Conservation (phyloP, 2,888 invertebrate genomes). For the Euzophera pinguis region DNA sequence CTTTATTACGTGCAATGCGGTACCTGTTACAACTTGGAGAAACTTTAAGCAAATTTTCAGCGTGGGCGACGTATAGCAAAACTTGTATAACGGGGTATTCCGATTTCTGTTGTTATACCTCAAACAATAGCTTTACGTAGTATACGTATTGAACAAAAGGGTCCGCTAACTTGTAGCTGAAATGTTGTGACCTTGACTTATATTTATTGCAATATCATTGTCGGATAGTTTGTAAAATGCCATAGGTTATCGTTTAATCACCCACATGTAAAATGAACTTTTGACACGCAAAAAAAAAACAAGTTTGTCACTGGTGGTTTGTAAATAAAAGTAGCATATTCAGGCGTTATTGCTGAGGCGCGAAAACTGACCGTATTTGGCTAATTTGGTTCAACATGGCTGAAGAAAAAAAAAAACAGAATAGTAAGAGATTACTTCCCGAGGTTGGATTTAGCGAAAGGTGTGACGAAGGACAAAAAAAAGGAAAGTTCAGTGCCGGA, state of each 20-base stretch:
- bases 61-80: neutral
- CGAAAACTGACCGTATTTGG: too few relatives aligned
- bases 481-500: too few relatives aligned
- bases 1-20: neutral
- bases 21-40: neutral
- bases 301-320: too few relatives aligned
- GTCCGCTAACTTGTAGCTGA: neutral
- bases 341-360: too few relatives aligned
- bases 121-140: too few relatives aligned
- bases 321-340: too few relatives aligned
- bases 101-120: neutral
- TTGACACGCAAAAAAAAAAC: neutral
- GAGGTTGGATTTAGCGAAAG: too few relatives aligned
- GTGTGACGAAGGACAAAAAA: too few relatives aligned
- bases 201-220: conserved; percentile 5
- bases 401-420: too few relatives aligned
- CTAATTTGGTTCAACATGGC: too few relatives aligned
- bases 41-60: neutral
- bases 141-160: neutral
- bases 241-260: conserved; percentile 2
- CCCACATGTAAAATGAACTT: neutral
- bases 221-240: conserved; percentile 2
- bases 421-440: too few relatives aligned
- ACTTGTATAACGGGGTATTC: neutral
- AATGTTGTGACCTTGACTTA: neutral